Conservation (phyloP, 2,797 vertebrate genomes). For the Dipus sagitta region DNA sequence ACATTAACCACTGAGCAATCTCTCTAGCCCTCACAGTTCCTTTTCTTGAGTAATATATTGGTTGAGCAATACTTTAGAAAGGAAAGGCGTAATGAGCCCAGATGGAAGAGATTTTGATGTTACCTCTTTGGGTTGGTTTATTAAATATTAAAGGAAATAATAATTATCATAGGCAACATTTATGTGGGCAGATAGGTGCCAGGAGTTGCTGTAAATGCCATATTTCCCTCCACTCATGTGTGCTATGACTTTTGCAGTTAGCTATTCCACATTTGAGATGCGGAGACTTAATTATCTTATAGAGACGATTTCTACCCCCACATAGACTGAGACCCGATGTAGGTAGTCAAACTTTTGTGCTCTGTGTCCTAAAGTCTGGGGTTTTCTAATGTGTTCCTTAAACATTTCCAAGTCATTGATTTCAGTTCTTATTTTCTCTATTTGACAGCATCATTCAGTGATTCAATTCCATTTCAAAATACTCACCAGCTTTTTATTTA, state of each 20-base stretch:
- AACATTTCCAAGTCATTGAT: constrained; percentile 4
- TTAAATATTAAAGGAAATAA: background rate
- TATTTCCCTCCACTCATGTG: background rate
- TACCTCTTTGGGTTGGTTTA: background rate
- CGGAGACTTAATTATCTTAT: background rate
- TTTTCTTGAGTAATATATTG: constrained; percentile 13
- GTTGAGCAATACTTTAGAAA: constrained; percentile 10
- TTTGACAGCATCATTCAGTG: background rate
- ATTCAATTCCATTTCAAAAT: constrained; percentile 8
- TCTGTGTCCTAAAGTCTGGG: background rate
- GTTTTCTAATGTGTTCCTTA: background rate
- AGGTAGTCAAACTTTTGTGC: background rate
- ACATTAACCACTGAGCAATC: no score
- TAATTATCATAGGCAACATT: background rate
- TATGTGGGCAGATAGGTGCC: background rate
- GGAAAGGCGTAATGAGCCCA: background rate
- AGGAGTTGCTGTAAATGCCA: background rate
- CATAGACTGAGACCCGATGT: background rate
- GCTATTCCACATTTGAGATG: background rate
- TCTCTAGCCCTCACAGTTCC: background rate
- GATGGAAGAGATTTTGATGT: background rate
- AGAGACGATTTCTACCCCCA: background rate
- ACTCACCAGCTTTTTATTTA: background rate
- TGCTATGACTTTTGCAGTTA: background rate
- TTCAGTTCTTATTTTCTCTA: background rate